Percentiles rank a stretch among this genome's conserved stretches.
Evolutionary conservation across 2,888 invertebrate genomes (phyloP).

Genomic region (Tortrix viridana): DNA sequence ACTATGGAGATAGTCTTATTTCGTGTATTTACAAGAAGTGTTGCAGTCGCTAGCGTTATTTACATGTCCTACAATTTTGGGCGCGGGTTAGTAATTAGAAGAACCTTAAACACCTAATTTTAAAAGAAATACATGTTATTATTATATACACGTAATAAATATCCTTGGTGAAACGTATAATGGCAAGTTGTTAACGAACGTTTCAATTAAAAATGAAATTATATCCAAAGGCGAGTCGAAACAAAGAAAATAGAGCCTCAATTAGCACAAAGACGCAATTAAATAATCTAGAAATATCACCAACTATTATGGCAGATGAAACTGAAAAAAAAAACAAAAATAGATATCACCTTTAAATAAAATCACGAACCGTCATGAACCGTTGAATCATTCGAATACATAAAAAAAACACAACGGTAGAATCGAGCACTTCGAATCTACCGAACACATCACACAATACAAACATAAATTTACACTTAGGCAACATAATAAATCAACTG

Average conservation of each 20-base stretch:
- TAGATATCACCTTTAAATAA: constrained; percentile 74
- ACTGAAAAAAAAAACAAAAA: constrained; percentile 64
- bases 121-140: constrained; percentile 59
- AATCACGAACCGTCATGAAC: constrained; percentile 76
- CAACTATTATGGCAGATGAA: constrained; percentile 78
- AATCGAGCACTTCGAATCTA: constrained; percentile 82
- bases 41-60: constrained; percentile 57
- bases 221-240: constrained; percentile 45
- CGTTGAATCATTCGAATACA: constrained; percentile 77
- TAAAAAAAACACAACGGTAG: constrained; percentile 74
- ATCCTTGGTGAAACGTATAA: constrained; percentile 79
- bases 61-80: constrained; percentile 60
- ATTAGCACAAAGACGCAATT: constrained; percentile 68
- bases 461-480: constrained; percentile 83
- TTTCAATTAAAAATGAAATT: constrained; percentile 60
- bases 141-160: constrained; percentile 79
- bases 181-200: constrained; percentile 79
- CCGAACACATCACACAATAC: constrained; percentile 82
- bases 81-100: constrained; percentile 62
- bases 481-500: constrained; percentile 78
- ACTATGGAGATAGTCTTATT: constrained; percentile 46
- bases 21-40: constrained; percentile 74
- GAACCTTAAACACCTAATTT: constrained; percentile 53
- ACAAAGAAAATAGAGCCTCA: constrained; percentile 62
- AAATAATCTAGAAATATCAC: constrained; percentile 61